Conservation (phyloP, 2,888 invertebrate genomes). For the Stenodema calcarata region DNA sequence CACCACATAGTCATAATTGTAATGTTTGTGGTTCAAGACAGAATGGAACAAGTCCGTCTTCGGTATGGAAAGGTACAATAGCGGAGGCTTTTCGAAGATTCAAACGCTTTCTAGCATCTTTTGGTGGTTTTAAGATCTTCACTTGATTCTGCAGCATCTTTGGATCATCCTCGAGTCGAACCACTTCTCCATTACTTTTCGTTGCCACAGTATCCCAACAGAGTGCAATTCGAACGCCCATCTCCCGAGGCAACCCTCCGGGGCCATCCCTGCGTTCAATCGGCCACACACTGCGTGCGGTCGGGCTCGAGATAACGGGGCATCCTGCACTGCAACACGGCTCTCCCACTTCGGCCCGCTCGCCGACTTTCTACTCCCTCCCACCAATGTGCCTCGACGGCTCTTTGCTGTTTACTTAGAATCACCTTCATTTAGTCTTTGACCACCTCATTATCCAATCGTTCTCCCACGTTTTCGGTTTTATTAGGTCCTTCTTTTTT, state of each 20-base stretch:
- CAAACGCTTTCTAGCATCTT: no score
- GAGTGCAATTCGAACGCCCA: no score
- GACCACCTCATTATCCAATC: constrained; percentile 27
- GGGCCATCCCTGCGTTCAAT: neutral
- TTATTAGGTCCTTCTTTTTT: neutral
- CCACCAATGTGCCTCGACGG: neutral
- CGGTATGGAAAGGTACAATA: no score
- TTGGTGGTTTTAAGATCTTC: no score
- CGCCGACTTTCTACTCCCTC: constrained; percentile 37
- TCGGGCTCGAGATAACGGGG: constrained; percentile 11
- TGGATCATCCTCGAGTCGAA: no score
- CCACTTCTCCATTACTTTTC: no score
- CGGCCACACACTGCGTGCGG: neutral
- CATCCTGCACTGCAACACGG: constrained; percentile 6
- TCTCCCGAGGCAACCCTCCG: neutral
- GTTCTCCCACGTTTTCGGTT: constrained; percentile 20
- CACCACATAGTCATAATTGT: no score
- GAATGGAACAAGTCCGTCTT: no score
- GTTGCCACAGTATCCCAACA: no score
- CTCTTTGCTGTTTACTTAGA: constrained; percentile 33
- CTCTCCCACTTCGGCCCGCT: constrained; percentile 8
- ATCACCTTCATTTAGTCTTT: constrained; percentile 41
- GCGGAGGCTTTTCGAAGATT: no score
- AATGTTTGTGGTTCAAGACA: no score
- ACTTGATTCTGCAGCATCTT: no score